Evolutionary conservation across 2,113 vertebrate genomes (phyloP), one percentile per base, ranked within the genome.

Genomic region (Herpailurus yagouaroundi): DNA sequence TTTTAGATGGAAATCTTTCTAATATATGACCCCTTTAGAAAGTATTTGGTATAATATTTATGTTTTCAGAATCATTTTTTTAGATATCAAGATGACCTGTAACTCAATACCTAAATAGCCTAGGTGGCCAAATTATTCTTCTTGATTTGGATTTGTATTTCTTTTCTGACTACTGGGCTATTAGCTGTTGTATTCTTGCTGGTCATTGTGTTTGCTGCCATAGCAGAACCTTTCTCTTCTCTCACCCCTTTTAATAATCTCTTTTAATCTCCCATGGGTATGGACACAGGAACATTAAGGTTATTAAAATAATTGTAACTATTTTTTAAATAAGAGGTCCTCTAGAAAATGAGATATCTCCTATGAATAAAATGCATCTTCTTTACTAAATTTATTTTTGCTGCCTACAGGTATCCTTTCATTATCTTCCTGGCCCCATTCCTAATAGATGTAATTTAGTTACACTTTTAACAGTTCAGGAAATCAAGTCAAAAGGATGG

Each of bases 321-420:
- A 68, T 89, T 79, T 60, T 86, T 48, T 60, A 71, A 73, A 52
- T 25, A 89, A 94, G 29, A 86, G 45, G 15, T 13, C 5, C 4
- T 64, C 91, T 73, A 31, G 57, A 60, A 84, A 83, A 0, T 79
- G 48, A 88, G 38, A 66, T 52, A 12, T 95, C 36, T 95, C 10
- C 45, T 86, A 1, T 83, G 36, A 95, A 63, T 87, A 71, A 85
- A 87, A 77, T 63, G 4, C 13, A 6, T 91, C 73, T 41, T 89
- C 41, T 80, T 87, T 77, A 31, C 41, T 87, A 76, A 69, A 89
- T 94, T 92, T 82, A 45, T 41, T 91, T 93, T 85, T 81, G 66
- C 29, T 94, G 2, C 29, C 14, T 55, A 81, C 3, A 45, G 31
- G 15, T 48, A 29, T 83, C 83, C 55, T 94, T 94, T 55, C 55